Base-by-base conservation (phyloP, 2,888 invertebrate species). In the Trichopoda pennipes region DNA sequence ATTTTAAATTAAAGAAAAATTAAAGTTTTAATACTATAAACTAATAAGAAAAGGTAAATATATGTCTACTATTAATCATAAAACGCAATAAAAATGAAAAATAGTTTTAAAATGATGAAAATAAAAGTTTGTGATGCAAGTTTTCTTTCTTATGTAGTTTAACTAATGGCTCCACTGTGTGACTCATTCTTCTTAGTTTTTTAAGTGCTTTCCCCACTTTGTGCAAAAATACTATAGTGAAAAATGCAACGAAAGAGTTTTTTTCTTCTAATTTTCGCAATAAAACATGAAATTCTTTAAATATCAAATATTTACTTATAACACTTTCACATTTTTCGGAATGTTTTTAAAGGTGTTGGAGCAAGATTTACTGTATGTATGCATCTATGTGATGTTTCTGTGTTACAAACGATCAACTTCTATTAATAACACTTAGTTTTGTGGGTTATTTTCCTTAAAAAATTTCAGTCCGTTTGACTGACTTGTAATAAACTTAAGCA, bases 151-250 rank as follows among this genome's bases (percentile, higher is more conserved):
- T 42, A 28, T 42, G 28, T 42, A 44, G 21, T 56, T 8, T 7
- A 38, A 12, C 42, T 64, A 12, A 47, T 47, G 14, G 38, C 10
- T 63, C 16, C 38, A 73, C 73, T 38, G 38, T 55, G 68, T 80
- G 79, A 80, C 79, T 79, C 79, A 79, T 73, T 19, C 60, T 60
- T 47, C 32, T 19, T n/a, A 44, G 8, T 42, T 56, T 51, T 49
- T 38, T 72, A 10, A 63, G 38, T 47, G 28, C 55, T 61, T 56
- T 64, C 23, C 28, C 66, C 49, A 38, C 23, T 72, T 77, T 28
- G 38, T 42, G 16, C 42, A 23, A 61, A 21, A 32, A 16, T 16
- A 44, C 12, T 38, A 2, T 16, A 44, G 7, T 14, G 2, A 44
- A 44, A 16, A 3, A 2, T 14, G 12, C 10, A 38, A 12, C 38